Base-by-base conservation (phyloP, 2,888 invertebrate genomes). In the Julus scandinavius region DNA sequence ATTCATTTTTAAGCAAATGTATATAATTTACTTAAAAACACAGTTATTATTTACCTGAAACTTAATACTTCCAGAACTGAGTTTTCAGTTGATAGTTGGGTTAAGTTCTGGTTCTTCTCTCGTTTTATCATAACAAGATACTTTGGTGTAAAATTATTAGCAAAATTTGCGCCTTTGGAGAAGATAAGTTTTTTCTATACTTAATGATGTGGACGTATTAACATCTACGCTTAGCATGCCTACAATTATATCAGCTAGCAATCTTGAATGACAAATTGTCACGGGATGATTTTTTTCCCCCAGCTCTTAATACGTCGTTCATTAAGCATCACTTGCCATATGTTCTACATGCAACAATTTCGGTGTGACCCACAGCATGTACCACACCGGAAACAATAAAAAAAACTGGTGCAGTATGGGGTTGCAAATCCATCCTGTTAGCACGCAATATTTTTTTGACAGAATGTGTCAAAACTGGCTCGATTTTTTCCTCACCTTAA, bases 281-380 rank as follows among this genome's bases (percentile, higher is more conserved):
- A 80, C 80, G 13, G 38, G 80, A 40, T 80, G 29, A 38, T 80
- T 80, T 80, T 63, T 80, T 72, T 20, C 63, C n/a, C 13, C n/a
- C 80, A 38, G 3, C 38, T 80, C 38, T 80, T 80, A 80, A 80
- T 80, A 72, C 72, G 72, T 72, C 72, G 3, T 72, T 72, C 72
- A 72, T 80, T 80, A 80, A 38, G 80, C 80, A 80, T 80, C 80
- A 80, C 29, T 80, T 80, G 80, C 80, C 80, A 80, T 80, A 80
- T 80, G 80, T 38, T 80, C 80, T 38, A 3, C 38, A 4, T 15
- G 38, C 38, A 45, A 80, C 38, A 29, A 38, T 80, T 80, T 80
- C 38, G 38, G 80, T 29, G 80, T 38, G 29, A 38, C 15, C 38
- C 80, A 13, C 38, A 80, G 13, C 80, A 38, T 15, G 80, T 80